These are phyloP conservation scores for Palaemon carinicauda DNA, from an alignment of 1,140 invertebrate genomes.

Conservation along the genomic window DNA sequence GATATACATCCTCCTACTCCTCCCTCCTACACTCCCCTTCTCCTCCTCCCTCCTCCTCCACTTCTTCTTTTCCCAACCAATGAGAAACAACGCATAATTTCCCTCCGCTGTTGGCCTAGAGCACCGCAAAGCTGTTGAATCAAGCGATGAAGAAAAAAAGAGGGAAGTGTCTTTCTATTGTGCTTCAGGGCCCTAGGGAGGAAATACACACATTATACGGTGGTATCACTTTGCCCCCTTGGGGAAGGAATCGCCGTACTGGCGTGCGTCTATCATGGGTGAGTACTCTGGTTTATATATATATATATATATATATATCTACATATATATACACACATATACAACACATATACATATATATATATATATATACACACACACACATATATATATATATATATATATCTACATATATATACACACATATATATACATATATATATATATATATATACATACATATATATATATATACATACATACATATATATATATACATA, in stretches of 20 bases:
- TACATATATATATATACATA: background rate
- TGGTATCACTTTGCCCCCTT: too few relatives aligned
- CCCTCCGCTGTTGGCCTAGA: background rate
- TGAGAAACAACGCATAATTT: background rate
- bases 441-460: background rate
- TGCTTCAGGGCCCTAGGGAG: too few relatives aligned
- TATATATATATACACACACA: background rate
- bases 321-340: too few relatives aligned
- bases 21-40: too few relatives aligned
- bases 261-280: too few relatives aligned
- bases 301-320: too few relatives aligned
- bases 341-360: too few relatives aligned
- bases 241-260: background rate
- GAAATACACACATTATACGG: too few relatives aligned
- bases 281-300: too few relatives aligned
- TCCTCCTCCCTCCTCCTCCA: too few relatives aligned
- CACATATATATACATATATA: background rate
- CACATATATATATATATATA: background rate
- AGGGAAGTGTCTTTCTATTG: background rate
- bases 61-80: too few relatives aligned
- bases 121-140: slow-evolving; percentile 6
- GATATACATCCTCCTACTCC: too few relatives aligned
- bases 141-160: background rate
- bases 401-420: background rate
- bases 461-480: background rate